Evolutionary conservation across 2,797 vertebrate species (phyloP), one percentile per base, ranked within the genome.

Genomic region (Champsocephalus esox): DNA sequence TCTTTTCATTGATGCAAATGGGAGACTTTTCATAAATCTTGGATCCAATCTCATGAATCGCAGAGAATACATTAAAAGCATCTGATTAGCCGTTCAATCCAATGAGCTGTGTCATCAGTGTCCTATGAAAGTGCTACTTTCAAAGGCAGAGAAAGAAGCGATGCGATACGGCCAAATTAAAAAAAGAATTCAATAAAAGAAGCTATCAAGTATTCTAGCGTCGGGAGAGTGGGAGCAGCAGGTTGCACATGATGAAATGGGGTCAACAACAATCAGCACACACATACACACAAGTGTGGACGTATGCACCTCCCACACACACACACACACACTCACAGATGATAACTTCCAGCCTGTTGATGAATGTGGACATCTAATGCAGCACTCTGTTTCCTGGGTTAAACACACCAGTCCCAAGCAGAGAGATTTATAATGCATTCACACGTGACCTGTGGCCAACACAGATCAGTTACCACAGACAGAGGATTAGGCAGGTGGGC

Each of bases 21-120:
- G 84, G 69, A 67, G 82, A 88, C 87, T 87, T 89, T 89, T 91
- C 90, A 91, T 90, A 89, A 89, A 83, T 87, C 86, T 78, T 73
- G 74, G 83, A 91, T 89, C 74, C 85, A 85, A 91, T 91, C 90
- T 89, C 81, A 79, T 82, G 82, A 92, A 87, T 87, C 81, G 73
- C 62, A 82, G 75, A 83, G 89, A 91, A 93, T 87, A 83, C 81
- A 88, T 91, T 89, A 88, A 88, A 88, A 83, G 79, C 83, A 67
- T 80, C 66, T 89, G 92, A 92, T 93, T 89, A 89, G 76, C 62
- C 49, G 9, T 64, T 82, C 83, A 93, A 92, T 89, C 88, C 87
- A 91, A 84, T 85, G 87, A 90, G 87, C 85, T 85, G 64, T 83
- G 83, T 90, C 87, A 86, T 87, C 82, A 73, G 70, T 73, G 81